Conservation (phyloP, 2,888 invertebrate genomes). For the Drosophila niveifrons region DNA sequence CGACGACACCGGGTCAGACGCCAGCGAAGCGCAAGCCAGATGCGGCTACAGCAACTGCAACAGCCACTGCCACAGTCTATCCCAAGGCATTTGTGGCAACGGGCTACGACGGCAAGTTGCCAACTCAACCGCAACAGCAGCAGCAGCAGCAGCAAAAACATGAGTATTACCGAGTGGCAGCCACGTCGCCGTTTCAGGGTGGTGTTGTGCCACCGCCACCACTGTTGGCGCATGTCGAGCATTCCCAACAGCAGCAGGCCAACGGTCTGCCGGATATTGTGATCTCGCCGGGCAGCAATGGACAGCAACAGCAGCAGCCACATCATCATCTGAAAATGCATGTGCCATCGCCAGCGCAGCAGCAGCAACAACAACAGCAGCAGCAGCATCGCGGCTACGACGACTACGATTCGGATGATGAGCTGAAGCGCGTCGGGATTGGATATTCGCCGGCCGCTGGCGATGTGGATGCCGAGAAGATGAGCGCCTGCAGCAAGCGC, state of each 20-base stretch:
- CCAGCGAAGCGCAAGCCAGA: conserved; percentile 47
- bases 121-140: conserved; percentile 45
- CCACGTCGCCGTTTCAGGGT: conserved; percentile 87
- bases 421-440: conserved; percentile 93
- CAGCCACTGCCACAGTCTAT: conserved; percentile 62
- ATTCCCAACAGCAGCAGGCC: conserved; percentile 43
- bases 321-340: conserved; percentile 65
- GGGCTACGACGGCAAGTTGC: conserved; percentile 82
- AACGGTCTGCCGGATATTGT: conserved; percentile 82
- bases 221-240: conserved; percentile 54
- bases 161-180: conserved; percentile 87
- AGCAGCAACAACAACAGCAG: conserved; percentile 84
- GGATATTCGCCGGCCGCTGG: conserved; percentile 86
- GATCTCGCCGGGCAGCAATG: conserved; percentile 80
- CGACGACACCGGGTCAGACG: conserved; percentile 21
- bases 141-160: conserved; percentile 77
- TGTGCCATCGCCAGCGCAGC: conserved; percentile 49
- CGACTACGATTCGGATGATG: conserved; percentile 95
- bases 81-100: conserved; percentile 76
- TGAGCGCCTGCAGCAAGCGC: conserved; percentile 93
- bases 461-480: conserved; percentile 91
- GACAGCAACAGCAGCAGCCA: conserved; percentile 51
- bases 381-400: conserved; percentile 88
- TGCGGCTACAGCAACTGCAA: conserved; percentile 37
- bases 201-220: conserved; percentile 57